phyloP scores from a whole-genome alignment of 2,113 vertebrate species.

The Myrmecobius fasciatus region DNA sequence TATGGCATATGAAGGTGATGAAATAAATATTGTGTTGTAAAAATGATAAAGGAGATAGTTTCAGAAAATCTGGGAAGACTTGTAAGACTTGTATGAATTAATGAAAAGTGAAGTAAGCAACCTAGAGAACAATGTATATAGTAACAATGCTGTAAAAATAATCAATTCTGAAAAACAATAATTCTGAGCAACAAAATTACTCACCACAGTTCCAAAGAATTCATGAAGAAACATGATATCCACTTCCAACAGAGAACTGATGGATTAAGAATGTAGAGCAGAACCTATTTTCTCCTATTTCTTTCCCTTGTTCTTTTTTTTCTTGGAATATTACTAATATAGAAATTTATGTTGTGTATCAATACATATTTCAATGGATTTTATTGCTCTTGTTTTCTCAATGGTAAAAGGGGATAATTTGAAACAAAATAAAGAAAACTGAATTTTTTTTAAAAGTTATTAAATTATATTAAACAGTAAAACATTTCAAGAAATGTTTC shows the following conservation, averaged over 20 bases:
- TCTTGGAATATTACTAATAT: not conserved
- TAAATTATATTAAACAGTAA: not conserved
- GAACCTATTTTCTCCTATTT: not conserved
- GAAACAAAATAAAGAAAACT: not conserved
- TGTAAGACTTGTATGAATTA: not conserved
- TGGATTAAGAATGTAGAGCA: too few relatives aligned
- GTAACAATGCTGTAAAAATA: not conserved
- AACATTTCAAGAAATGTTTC: not conserved
- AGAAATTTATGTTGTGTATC: not conserved
- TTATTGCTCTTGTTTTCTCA: not conserved
- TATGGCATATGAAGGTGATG: not conserved
- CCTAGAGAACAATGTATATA: not conserved
- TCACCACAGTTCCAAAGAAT: not conserved
- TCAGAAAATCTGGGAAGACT: not conserved
- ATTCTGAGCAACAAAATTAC: not conserved
- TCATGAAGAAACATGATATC: too few relatives aligned
- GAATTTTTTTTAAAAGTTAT: not conserved
- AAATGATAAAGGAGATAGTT: not conserved
- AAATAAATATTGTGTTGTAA: not conserved
- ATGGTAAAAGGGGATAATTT: not conserved
- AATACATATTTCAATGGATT: not conserved
- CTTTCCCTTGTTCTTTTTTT: too few relatives aligned
- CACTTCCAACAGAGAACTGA: too few relatives aligned
- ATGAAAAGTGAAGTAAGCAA: not conserved
- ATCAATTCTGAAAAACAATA: not conserved